phyloP scores from a whole-genome alignment of 2,888 invertebrate genomes.

The Hedya salicella region DNA sequence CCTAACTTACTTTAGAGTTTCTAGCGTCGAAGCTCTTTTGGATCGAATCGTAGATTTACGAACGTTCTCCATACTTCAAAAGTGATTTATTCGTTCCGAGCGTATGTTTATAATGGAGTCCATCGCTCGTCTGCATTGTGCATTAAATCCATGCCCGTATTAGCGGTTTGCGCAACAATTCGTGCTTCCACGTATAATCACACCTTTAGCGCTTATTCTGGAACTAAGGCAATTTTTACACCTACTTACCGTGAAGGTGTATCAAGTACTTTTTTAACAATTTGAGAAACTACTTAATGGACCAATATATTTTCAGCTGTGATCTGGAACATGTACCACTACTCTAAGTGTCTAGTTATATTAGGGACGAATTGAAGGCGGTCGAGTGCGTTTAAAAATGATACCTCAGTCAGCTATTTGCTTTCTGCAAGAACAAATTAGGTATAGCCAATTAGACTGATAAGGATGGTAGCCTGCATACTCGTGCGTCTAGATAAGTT shows the following conservation, averaged over 20 bases:
- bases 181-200: conserved; percentile 39
- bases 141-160: conserved; percentile 40
- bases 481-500: no score
- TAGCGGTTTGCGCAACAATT: conserved; percentile 38
- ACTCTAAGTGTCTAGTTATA: no score
- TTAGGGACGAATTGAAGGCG: no score
- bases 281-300: no score
- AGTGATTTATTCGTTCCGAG: conserved; percentile 36
- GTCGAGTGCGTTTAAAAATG: no score
- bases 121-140: conserved; percentile 42
- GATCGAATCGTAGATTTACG: conserved; percentile 21
- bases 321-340: no score
- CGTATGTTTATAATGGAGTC: conserved; percentile 40
- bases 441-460: no score
- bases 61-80: conserved; percentile 41
- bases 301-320: no score
- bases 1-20: neutral
- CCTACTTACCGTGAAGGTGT: neutral
- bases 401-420: no score
- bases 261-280: no score
- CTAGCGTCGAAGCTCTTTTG: neutral
- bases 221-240: conserved; percentile 12
- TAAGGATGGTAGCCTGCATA: no score
- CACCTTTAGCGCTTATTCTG: conserved; percentile 42
- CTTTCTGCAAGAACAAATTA: no score